These are phyloP conservation scores for Coreius guichenoti DNA, from an alignment of 2,797 vertebrate species.

Conservation along the genomic window DNA sequence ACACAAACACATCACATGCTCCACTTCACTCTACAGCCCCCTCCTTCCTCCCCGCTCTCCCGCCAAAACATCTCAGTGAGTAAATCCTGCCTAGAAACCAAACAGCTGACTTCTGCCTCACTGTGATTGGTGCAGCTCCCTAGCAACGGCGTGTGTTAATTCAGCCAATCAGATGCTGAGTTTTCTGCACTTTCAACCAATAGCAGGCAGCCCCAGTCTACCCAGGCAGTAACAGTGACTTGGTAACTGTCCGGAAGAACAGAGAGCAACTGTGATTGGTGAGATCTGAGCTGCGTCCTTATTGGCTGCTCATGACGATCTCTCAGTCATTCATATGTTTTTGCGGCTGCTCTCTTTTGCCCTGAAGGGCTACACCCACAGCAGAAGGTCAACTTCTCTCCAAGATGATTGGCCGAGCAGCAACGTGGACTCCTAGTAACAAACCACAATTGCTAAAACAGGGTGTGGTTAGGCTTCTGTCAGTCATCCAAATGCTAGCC, in stretches of 20 bases:
- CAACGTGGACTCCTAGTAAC: conserved; percentile 79
- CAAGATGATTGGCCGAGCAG: conserved; percentile 75
- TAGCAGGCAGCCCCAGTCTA: conserved; percentile 77
- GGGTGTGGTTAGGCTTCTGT: conserved; percentile 70
- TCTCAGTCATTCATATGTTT: conserved; percentile 85
- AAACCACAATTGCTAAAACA: conserved; percentile 70
- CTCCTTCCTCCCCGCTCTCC: conserved; percentile 69
- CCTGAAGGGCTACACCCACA: conserved; percentile 29
- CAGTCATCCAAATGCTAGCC: conserved; percentile 72
- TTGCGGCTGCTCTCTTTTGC: conserved; percentile 63
- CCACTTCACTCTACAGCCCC: conserved; percentile 76
- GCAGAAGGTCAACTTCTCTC: conserved; percentile 42
- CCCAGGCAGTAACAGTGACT: conserved; percentile 81
- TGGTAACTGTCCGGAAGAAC: conserved; percentile 81
- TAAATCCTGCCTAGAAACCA: conserved; percentile 85
- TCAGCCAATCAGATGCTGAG: conserved; percentile 78
- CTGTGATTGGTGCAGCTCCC: conserved; percentile 79
- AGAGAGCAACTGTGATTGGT: conserved; percentile 69
- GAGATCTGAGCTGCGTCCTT: conserved; percentile 53
- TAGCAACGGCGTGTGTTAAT: conserved; percentile 80
- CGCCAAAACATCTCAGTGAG: conserved; percentile 81
- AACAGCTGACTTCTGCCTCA: conserved; percentile 74
- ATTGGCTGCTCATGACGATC: conserved; percentile 62
- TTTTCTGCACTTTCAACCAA: conserved; percentile 82
- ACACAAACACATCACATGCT: conserved; percentile 75